Evolutionary conservation across 2,888 invertebrate genomes (phyloP).

Genomic region (Corbicula japonica): DNA sequence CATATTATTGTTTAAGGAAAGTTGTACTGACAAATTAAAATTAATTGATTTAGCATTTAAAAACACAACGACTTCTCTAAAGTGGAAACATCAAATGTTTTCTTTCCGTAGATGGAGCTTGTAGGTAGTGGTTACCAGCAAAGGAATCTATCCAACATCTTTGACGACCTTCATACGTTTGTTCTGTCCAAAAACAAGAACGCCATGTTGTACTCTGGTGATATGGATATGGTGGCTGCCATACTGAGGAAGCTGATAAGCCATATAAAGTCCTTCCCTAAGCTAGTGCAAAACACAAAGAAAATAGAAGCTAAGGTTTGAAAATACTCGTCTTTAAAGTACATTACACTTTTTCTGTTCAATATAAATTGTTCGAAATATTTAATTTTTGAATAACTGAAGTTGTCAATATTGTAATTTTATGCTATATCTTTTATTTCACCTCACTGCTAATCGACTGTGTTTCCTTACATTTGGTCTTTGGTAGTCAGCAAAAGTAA

Average conservation of each 20-base stretch:
- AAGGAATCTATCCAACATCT: constrained; percentile 65
- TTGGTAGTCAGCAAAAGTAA: too few species aligned
- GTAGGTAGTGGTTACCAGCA: constrained; percentile 76
- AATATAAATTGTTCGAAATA: too few species aligned
- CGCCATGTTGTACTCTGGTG: constrained; percentile 73
- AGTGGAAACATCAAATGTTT: too few species aligned
- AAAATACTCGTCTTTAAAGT: background rate
- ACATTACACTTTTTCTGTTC: too few species aligned
- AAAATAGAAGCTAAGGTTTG: constrained; percentile 63
- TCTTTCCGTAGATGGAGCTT: constrained; percentile 74
- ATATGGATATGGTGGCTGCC: constrained; percentile 76
- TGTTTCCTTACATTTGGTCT: too few species aligned
- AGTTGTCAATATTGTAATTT: too few species aligned
- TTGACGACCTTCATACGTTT: constrained; percentile 66
- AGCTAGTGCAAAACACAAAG: constrained; percentile 52
- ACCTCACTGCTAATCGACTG: background rate
- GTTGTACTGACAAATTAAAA: too few species aligned
- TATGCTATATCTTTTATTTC: background rate
- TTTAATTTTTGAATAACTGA: too few species aligned
- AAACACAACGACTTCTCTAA: too few species aligned
- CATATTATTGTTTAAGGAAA: too few species aligned
- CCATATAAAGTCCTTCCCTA: constrained; percentile 69
- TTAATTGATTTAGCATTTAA: too few species aligned
- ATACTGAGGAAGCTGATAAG: constrained; percentile 71
- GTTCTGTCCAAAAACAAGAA: constrained; percentile 53